Evolutionary conservation across 2,113 vertebrate species (phyloP).

Genomic region (Ariopsis seemanni): DNA sequence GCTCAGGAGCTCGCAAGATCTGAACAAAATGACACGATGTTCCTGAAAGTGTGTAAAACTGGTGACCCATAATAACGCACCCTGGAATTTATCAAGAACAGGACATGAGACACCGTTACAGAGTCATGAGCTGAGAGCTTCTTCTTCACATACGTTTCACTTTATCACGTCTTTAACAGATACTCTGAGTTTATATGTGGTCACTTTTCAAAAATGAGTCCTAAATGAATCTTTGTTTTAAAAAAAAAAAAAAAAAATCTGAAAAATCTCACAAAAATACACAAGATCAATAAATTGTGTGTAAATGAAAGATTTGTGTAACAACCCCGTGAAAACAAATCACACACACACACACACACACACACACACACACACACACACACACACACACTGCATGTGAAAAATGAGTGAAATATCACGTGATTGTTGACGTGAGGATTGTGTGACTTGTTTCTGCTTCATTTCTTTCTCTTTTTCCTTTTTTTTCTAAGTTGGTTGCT

Average conservation of each 20-base stretch:
- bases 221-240: no score
- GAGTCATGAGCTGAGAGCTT: background rate
- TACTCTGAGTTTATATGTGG: background rate
- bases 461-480: background rate
- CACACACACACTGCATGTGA: background rate
- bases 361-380: background rate
- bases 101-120: background rate
- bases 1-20: background rate
- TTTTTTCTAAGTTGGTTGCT: background rate
- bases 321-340: background rate
- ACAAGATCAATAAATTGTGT: no score
- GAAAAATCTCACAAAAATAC: no score
- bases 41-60: background rate
- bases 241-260: no score
- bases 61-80: background rate
- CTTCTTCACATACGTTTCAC: background rate
- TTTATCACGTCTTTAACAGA: background rate
- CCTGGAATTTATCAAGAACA: background rate
- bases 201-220: background rate
- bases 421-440: background rate
- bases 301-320: background rate
- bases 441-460: background rate
- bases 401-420: background rate
- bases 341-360: background rate
- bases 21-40: background rate